Base-by-base conservation (phyloP, 1,140 invertebrate genomes). In the Drosophila busckii region DNA sequence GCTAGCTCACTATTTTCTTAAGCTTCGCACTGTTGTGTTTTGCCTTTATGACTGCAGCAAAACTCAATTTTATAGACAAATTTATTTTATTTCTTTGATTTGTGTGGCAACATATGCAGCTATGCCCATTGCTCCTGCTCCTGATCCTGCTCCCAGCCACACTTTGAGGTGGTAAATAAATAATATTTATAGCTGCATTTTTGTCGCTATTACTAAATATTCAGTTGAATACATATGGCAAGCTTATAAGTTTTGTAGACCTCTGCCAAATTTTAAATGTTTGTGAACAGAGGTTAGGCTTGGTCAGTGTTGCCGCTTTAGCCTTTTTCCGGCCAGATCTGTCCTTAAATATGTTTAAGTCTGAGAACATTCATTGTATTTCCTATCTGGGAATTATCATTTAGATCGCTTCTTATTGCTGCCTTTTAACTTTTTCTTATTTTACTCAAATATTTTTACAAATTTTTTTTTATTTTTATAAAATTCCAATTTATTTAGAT, bases 41-140 rank as follows among this genome's bases (percentile, higher is more conserved):
- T 59, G 34, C 23, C n/a, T 65, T 65, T 60, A 65, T 53, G 62
- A 61, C 62, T 60, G 48, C 42, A 38, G 61, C 50, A 44, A 35
- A n/a, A 10, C 45, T 44, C 45, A 3, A 66, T 66, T 34, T 66
- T 62, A 62, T 65, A 49, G 48, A 48, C 49, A 60, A 60, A 23
- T 48, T 42, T n/a, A n/a, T 48, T 54, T 17, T 46, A 59, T 31
- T 23, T 29, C 19, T 20, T n/a, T 34, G 17, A 8, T 12, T 46
- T 12, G 22, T 25, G 20, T 26, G 16, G 22, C 26, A 38, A n/a
- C 34, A 59, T 53, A 28, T 48, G 55, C 34, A 64, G 61, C 54
- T 52, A 10, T 59, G 31, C 40, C 46, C 46, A 64, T 60, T 59
- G 54, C 46, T 37, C 35, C 53, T n/a, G n/a, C n/a, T n/a, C n/a